Evolutionary conservation across 2,113 vertebrate species (phyloP).

Genomic region (Physeter macrocephalus): DNA sequence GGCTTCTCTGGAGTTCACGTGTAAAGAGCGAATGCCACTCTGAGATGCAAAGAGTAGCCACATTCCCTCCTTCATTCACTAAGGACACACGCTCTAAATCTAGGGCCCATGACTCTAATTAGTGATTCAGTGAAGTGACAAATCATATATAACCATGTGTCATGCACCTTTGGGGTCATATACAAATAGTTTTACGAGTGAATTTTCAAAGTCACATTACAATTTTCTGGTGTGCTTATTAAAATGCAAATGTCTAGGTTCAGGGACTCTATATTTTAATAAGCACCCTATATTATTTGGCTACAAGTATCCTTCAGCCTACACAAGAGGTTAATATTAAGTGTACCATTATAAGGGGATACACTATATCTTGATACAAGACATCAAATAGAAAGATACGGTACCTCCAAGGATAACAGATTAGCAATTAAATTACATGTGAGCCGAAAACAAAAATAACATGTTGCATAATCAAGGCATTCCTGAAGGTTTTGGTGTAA

Average conservation of each 20-base stretch:
- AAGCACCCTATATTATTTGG: neutral
- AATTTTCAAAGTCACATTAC: neutral
- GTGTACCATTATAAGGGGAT: neutral
- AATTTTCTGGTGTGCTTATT: neutral
- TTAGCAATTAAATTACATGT: neutral
- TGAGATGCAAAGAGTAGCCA: neutral
- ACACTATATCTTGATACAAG: neutral
- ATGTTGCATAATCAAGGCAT: neutral
- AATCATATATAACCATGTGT: neutral
- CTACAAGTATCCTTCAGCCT: neutral
- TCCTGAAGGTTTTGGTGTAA: neutral
- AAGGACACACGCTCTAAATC: neutral
- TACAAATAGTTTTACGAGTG: neutral
- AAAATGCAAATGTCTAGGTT: neutral
- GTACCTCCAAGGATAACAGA: neutral
- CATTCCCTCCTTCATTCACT: no score
- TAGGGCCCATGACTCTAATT: neutral
- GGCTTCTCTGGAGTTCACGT: neutral
- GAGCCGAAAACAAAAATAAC: neutral
- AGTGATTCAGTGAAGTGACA: neutral
- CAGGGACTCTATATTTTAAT: neutral
- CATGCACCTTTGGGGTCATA: neutral
- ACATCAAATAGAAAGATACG: neutral
- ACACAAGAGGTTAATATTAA: neutral
- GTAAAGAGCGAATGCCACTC: neutral